Percentiles rank a stretch among this genome's conserved stretches.
These are phyloP conservation scores for Sminthurinus aureus DNA, from an alignment of 2,888 invertebrate species.

Conservation along the genomic window DNA sequence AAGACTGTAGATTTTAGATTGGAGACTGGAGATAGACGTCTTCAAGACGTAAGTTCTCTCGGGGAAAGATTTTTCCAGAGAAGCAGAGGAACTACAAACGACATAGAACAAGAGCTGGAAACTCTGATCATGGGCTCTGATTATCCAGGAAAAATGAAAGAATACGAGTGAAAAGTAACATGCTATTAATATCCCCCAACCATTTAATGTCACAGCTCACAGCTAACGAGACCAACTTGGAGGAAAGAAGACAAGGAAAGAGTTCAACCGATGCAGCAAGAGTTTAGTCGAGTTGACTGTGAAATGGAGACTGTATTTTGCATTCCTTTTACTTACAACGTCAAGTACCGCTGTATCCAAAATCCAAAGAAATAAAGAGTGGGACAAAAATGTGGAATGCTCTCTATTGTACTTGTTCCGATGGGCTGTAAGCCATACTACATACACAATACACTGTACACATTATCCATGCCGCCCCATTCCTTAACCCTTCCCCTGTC, in stretches of 20 bases:
- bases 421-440: slow-evolving; percentile 2
- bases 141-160: slow-evolving; percentile 27
- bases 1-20: too few relatives aligned
- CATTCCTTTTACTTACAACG: neutral
- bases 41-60: too few relatives aligned
- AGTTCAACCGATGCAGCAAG: too few relatives aligned
- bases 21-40: too few relatives aligned
- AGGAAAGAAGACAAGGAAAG: neutral
- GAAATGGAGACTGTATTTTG: too few relatives aligned
- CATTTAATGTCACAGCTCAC: slow-evolving; percentile 27
- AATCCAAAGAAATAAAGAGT: neutral
- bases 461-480: neutral
- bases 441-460: neutral
- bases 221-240: slow-evolving; percentile 20
- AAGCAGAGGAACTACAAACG: too few relatives aligned
- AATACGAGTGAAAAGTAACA: slow-evolving; percentile 29
- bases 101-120: too few relatives aligned
- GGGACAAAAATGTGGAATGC: neutral
- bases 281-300: too few relatives aligned
- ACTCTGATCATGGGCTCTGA: slow-evolving; percentile 11
- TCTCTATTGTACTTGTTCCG: neutral
- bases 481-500: neutral
- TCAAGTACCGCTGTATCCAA: neutral
- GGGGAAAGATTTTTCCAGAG: too few relatives aligned
- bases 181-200: slow-evolving; percentile 27